These are phyloP conservation scores for Zosterops lateralis DNA, from an alignment of 2,113 vertebrate genomes.

Conservation along the genomic window DNA sequence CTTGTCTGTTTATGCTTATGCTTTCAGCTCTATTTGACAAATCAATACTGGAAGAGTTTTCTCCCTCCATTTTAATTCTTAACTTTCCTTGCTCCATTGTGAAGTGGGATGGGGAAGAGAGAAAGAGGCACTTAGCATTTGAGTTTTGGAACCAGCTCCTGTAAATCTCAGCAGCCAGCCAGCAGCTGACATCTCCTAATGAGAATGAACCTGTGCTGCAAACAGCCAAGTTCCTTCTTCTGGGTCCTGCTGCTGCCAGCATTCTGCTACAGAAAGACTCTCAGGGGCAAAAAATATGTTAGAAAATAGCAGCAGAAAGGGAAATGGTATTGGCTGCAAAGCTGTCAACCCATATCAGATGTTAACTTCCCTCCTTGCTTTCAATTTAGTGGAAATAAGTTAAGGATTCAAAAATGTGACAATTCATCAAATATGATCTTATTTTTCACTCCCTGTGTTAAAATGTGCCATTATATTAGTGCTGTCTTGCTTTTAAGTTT, in stretches of 20 bases:
- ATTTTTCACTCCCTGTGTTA: background rate
- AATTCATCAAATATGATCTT: background rate
- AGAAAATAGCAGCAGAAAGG: conserved; percentile 1
- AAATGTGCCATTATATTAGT: background rate
- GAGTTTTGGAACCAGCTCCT: background rate
- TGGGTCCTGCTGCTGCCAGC: background rate
- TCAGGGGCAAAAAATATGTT: background rate
- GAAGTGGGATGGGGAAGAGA: background rate
- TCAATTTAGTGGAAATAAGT: background rate
- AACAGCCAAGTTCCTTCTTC: background rate
- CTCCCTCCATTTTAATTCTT: background rate
- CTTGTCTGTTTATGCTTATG: background rate
- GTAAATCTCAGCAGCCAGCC: conserved; percentile 15
- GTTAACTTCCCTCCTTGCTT: background rate
- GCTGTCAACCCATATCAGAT: conserved; percentile 18
- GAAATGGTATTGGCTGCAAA: conserved; percentile 13
- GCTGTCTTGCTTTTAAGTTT: background rate
- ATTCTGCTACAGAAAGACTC: background rate
- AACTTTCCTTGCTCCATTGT: background rate
- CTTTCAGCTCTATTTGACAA: background rate
- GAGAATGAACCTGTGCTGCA: conserved; percentile 12
- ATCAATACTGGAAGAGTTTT: background rate
- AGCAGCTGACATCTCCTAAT: conserved; percentile 19
- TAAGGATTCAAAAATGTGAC: conserved; percentile 3
- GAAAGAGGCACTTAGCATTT: background rate